phyloP scores from a whole-genome alignment of 1,140 invertebrate genomes.

The Maniola jurtina region DNA sequence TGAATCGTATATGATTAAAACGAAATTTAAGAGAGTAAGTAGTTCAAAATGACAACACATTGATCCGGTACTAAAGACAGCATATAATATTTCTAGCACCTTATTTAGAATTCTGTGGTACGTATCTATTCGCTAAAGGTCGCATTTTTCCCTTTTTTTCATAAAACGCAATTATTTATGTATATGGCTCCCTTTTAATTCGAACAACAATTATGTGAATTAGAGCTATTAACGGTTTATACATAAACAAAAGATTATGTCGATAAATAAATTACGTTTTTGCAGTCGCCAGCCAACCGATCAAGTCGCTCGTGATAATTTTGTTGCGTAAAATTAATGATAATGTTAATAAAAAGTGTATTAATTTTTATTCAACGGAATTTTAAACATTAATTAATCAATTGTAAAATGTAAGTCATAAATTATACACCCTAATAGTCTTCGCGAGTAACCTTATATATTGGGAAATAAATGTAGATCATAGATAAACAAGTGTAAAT shows the following conservation, averaged over 20 bases:
- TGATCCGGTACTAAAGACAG: too few species aligned
- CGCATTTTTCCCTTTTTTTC: conserved; percentile 36
- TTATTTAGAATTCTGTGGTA: background rate
- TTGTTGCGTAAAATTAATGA: conserved; percentile 3
- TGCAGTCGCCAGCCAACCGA: conserved; percentile 3
- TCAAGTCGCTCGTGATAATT: background rate
- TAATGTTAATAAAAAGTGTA: background rate
- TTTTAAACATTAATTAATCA: too few species aligned
- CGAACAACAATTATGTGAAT: conserved; percentile 52
- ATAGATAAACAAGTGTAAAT: too few species aligned
- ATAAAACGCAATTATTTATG: conserved; percentile 51
- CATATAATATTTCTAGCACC: too few species aligned
- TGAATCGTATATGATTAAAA: too few species aligned
- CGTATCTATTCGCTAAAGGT: conserved; percentile 39
- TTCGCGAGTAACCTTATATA: too few species aligned
- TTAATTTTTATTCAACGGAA: too few species aligned
- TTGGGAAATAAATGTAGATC: too few species aligned
- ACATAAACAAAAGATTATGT: conserved; percentile 43
- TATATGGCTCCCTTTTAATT: conserved; percentile 34
- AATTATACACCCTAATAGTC: too few species aligned
- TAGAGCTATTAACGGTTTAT: conserved; percentile 49
- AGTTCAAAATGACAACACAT: too few species aligned
- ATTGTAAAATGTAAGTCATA: too few species aligned
- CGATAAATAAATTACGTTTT: conserved; percentile 37
- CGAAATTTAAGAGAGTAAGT: too few species aligned